phyloP scores from a whole-genome alignment of 1,140 invertebrate genomes.

The Hylaeus anthracinus region DNA sequence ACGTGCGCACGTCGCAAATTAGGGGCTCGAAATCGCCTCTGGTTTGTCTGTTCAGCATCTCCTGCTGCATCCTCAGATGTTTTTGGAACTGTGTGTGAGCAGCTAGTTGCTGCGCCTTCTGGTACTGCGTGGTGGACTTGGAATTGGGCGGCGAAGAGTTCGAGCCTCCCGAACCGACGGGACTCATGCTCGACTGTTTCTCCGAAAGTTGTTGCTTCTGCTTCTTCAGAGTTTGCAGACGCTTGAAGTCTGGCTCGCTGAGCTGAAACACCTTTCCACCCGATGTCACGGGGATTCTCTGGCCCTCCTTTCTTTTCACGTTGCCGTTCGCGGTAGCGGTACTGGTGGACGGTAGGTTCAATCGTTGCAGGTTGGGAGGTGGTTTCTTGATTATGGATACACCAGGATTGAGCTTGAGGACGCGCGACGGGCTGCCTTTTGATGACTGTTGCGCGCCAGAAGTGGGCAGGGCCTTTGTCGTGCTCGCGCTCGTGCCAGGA shows the following conservation, averaged over 20 bases:
- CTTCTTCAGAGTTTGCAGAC: slow-evolving; percentile 73
- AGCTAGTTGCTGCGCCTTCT: slow-evolving; percentile 71
- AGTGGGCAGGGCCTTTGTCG: slow-evolving; percentile 6
- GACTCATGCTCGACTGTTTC: slow-evolving; percentile 19
- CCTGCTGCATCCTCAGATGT: slow-evolving; percentile 77
- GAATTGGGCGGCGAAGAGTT: slow-evolving; percentile 7
- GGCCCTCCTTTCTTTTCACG: slow-evolving; percentile 67
- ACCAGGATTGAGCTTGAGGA: slow-evolving; percentile 72
- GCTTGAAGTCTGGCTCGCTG: slow-evolving; percentile 73
- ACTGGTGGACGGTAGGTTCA: slow-evolving; percentile 65
- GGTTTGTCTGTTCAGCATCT: slow-evolving; percentile 77
- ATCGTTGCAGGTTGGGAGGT: slow-evolving; percentile 75
- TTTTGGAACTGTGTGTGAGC: slow-evolving; percentile 76
- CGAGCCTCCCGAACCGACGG: slow-evolving; percentile 27
- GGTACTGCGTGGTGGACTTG: slow-evolving; percentile 62
- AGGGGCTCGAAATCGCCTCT: slow-evolving; percentile 79
- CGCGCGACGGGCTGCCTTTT: slow-evolving; percentile 51
- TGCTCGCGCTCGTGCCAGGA: slow-evolving; percentile 45
- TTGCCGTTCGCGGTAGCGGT: slow-evolving; percentile 47
- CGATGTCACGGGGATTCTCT: slow-evolving; percentile 19
- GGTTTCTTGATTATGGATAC: slow-evolving; percentile 79
- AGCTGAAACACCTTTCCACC: slow-evolving; percentile 77
- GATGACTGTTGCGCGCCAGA: slow-evolving; percentile 4
- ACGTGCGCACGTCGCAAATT: slow-evolving; percentile 77
- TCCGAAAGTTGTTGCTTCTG: slow-evolving; percentile 75